A percentile compares a stretch with the other conserved stretches of the same genome.
Evolutionary conservation across 2,888 invertebrate genomes (phyloP).

Genomic region (Drosophila buzzatii): DNA sequence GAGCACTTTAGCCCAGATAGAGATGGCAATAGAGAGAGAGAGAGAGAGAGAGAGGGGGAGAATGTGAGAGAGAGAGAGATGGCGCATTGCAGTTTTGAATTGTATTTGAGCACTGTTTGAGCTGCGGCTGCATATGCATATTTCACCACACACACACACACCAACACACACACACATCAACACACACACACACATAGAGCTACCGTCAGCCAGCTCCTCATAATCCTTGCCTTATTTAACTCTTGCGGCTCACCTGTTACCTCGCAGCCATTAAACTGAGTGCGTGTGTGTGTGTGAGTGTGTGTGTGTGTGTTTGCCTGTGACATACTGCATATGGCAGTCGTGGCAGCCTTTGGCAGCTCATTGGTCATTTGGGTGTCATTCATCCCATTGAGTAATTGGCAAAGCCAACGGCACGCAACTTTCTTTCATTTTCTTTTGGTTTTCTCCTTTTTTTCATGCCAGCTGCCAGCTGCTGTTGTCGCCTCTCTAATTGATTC

Average conservation of each 20-base stretch:
- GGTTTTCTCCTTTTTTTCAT: not conserved
- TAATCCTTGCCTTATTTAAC: slow-evolving; percentile 16
- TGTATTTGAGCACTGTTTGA: not conserved
- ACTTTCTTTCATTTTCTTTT: slow-evolving; percentile 2
- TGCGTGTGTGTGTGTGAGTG: not conserved
- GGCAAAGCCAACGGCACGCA: slow-evolving; percentile 7
- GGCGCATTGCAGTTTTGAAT: not conserved
- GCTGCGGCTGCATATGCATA: slow-evolving; percentile 11
- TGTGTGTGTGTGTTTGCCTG: not conserved
- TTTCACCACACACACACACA: not conserved
- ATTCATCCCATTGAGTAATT: slow-evolving; percentile 49
- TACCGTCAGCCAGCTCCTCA: not conserved
- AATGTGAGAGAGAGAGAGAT: not conserved
- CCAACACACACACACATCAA: not conserved
- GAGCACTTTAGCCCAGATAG: slow-evolving; percentile 51
- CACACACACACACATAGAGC: not conserved
- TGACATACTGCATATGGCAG: slow-evolving; percentile 13
- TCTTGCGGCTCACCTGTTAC: slow-evolving; percentile 19
- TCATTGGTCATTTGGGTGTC: slow-evolving; percentile 21
- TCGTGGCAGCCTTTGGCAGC: slow-evolving; percentile 4
- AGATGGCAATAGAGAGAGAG: not conserved
- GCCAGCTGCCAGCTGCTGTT: slow-evolving; percentile 3
- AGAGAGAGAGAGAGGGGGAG: not conserved
- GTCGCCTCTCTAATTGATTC: slow-evolving; percentile 15
- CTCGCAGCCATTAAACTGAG: slow-evolving; percentile 7